Evolutionary conservation across 1,140 invertebrate species (phyloP).

Genomic region (Plutomurus gul): DNA sequence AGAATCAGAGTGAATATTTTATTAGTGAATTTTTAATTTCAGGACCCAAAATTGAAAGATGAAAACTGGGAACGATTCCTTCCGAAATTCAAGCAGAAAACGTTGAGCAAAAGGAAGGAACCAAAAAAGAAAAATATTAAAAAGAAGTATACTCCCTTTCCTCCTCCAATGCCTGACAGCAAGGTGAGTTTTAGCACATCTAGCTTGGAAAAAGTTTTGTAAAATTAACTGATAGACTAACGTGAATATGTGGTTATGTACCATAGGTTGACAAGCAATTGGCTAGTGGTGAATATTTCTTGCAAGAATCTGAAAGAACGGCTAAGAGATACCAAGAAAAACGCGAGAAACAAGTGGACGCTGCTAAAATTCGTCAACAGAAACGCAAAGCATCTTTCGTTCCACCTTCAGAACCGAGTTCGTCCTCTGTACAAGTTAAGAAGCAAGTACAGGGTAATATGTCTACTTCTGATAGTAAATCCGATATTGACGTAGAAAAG

Average conservation of each 20-base stretch:
- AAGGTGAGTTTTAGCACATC: slow-evolving; percentile 69
- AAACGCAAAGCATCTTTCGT: slow-evolving; percentile 83
- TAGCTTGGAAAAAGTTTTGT: too few relatives aligned
- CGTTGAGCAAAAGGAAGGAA: slow-evolving; percentile 81
- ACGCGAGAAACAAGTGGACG: slow-evolving; percentile 66
- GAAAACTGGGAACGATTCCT: slow-evolving; percentile 98
- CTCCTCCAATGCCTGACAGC: slow-evolving; percentile 87
- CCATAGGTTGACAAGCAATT: slow-evolving; percentile 81
- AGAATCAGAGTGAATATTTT: neutral
- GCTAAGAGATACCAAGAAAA: slow-evolving; percentile 73
- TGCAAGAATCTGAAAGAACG: slow-evolving; percentile 80
- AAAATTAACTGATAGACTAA: neutral
- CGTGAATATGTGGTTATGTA: slow-evolving; percentile 54
- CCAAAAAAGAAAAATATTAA: slow-evolving; percentile 85
- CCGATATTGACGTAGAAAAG: slow-evolving; percentile 47
- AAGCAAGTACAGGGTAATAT: slow-evolving; percentile 24
- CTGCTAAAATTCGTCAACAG: slow-evolving; percentile 70
- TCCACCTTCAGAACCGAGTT: slow-evolving; percentile 71
- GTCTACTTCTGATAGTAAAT: neutral
- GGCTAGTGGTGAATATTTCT: slow-evolving; percentile 95
- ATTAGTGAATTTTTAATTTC: neutral
- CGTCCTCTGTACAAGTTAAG: slow-evolving; percentile 48
- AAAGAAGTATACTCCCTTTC: slow-evolving; percentile 96
- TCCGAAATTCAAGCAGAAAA: slow-evolving; percentile 94
- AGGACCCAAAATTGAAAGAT: slow-evolving; percentile 84